Evolutionary conservation across 2,113 vertebrate species (phyloP), one percentile per base, ranked within the genome.

Genomic region (Eclectus roratus): DNA sequence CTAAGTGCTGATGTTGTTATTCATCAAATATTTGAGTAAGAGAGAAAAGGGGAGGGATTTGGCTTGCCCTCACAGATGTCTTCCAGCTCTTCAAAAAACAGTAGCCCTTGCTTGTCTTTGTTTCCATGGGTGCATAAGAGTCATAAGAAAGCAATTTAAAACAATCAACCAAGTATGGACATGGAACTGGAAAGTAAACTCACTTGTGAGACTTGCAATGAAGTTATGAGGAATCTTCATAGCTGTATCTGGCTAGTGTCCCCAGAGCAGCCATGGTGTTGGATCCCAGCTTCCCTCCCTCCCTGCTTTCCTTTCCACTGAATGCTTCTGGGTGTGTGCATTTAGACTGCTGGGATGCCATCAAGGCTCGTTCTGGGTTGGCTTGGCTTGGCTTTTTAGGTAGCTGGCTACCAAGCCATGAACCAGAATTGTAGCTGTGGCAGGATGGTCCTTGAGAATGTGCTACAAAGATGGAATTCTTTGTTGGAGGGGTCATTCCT

Each of bases 251-350:
- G 76, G 53, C 58, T 73, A 6, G 13, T 10, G 37, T 46, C 73
- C 28, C 28, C 7, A 12, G 44, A 70, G 79, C 33, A 44, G 41
- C 33, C 13, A 1, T 19, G 47, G 37, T 27, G 35, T 50, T 43
- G 29, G n/a, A 11, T 6, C 29, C 55, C 15, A 6, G n/a, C 37
- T 65, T 71, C 52, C 46, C 35, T 84, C 69, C 41, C 27, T 37
- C 2, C n/a, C 37, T 1, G 0, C 53, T 13, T 27, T 17, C 17
- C 37, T n/a, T 69, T 68, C 55, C 68, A 21, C 21, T 4, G 11
- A 4, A 1, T n/a, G 47, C 33, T 58, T 58, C 33, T 58, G 56
- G 33, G 33, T 58, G 33, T 58, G 56, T 58, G 23, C 56, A 35
- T 58, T 58, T 58, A 58, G 56, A 15, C 56, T 61, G 24, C 35